Evolutionary conservation across 2,888 invertebrate genomes (phyloP).

Genomic region (Brachycybe producta): DNA sequence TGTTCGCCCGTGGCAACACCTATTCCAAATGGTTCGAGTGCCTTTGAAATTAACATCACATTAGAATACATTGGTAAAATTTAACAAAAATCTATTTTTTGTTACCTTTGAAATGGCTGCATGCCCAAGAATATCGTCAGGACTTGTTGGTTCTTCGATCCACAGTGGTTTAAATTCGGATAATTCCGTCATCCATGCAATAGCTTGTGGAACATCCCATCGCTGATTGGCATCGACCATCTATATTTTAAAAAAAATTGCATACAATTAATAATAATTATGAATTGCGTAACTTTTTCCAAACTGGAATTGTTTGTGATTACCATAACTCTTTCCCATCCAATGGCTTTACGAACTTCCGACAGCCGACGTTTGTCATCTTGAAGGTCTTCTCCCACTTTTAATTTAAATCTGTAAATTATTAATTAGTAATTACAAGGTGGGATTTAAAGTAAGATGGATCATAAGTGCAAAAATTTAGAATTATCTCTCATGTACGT

Average conservation of each 20-base stretch:
- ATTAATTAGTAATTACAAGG: background rate
- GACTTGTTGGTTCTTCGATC: constrained; percentile 89
- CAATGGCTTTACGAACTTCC: constrained; percentile 60
- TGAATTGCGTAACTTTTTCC: background rate
- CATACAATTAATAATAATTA: background rate
- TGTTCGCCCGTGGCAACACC: constrained; percentile 85
- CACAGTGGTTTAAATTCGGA: constrained; percentile 60
- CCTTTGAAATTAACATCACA: constrained; percentile 32
- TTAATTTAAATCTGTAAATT: constrained; percentile 56
- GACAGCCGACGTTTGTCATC: constrained; percentile 61
- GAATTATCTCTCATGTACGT: constrained; percentile 32
- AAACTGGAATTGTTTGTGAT: no score
- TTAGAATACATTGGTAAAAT: no score
- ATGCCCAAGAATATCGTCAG: constrained; percentile 82
- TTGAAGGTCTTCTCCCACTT: constrained; percentile 68
- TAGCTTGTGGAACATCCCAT: constrained; percentile 74
- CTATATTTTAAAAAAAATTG: constrained; percentile 33
- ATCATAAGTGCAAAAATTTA: background rate
- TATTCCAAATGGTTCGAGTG: constrained; percentile 53
- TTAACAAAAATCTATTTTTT: constrained; percentile 13
- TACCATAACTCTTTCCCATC: constrained; percentile 59
- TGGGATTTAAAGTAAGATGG: background rate
- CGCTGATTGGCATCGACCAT: constrained; percentile 83
- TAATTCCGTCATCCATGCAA: constrained; percentile 69
- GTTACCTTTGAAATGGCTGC: constrained; percentile 57